phyloP scores from a whole-genome alignment of 2,797 vertebrate species.

The Fundulus diaphanus region DNA sequence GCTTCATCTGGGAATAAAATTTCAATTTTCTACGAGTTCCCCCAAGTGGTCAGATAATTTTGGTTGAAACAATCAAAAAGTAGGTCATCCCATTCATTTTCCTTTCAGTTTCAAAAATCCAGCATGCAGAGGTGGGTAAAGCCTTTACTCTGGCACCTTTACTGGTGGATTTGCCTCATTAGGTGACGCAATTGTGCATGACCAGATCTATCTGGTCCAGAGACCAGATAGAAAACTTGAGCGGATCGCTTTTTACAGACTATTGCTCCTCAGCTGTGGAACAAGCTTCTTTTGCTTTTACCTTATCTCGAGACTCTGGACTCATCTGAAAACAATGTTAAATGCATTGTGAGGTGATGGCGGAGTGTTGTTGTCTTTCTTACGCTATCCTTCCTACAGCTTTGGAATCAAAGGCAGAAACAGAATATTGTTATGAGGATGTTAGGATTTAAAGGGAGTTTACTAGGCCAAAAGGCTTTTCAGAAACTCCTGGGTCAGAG shows the following conservation, averaged over 20 bases:
- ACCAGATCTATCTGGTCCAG: too few species aligned
- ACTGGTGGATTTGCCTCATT: not conserved
- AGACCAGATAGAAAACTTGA: too few species aligned
- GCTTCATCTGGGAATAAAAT: not conserved
- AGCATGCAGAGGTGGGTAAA: not conserved
- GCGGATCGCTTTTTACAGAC: too few species aligned
- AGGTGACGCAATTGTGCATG: not conserved
- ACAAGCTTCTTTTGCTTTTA: too few species aligned
- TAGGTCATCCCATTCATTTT: not conserved
- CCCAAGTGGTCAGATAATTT: not conserved
- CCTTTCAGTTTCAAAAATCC: not conserved
- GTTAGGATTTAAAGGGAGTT: not conserved
- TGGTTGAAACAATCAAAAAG: not conserved
- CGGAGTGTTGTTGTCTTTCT: not conserved
- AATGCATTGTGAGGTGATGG: not conserved
- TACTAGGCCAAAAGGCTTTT: not conserved
- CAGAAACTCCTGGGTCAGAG: not conserved
- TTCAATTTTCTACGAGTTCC: not conserved
- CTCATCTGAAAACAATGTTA: too few species aligned
- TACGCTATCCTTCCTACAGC: not conserved
- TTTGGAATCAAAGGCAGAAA: not conserved
- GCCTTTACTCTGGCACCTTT: not conserved
- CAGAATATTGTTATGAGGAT: not conserved
- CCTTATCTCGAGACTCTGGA: too few species aligned
- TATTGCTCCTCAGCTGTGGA: too few species aligned